Evolutionary conservation across 2,113 vertebrate genomes (phyloP).

Genomic region (Gracilinanus agilis): DNA sequence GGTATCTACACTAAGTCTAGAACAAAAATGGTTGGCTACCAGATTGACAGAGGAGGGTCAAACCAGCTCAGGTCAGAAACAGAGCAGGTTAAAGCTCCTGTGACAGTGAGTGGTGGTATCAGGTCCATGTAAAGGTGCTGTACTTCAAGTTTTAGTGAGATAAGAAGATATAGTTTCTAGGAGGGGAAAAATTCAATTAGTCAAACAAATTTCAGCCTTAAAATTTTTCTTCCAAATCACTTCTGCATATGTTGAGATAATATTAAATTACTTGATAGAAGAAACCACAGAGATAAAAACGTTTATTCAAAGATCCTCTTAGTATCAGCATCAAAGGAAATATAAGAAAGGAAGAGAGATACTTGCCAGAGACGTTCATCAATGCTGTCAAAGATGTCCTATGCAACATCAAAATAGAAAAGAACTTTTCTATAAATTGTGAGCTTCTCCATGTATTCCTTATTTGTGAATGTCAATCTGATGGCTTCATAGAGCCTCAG

Average conservation of each 20-base stretch:
- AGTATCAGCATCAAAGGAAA: neutral
- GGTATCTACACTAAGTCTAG: too few relatives aligned
- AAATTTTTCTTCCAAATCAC: neutral
- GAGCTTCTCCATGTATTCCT: neutral
- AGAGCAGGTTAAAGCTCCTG: neutral
- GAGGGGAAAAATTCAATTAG: neutral
- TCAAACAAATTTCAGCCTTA: neutral
- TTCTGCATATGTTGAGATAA: neutral
- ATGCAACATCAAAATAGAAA: neutral
- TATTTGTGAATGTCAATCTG: neutral
- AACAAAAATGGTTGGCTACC: neutral
- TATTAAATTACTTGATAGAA: neutral
- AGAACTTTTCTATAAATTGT: neutral
- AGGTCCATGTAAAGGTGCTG: neutral
- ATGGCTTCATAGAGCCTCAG: neutral
- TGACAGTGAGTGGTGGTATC: too few relatives aligned
- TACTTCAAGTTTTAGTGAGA: neutral
- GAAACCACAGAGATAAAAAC: neutral
- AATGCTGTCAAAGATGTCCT: neutral
- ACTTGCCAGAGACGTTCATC: neutral
- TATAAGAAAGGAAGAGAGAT: neutral
- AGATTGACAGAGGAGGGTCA: neutral
- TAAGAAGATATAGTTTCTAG: neutral
- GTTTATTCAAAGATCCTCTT: neutral
- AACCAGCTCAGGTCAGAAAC: neutral